Base-by-base conservation (phyloP, 2,888 invertebrate genomes). In the Hylaea fasciaria region DNA sequence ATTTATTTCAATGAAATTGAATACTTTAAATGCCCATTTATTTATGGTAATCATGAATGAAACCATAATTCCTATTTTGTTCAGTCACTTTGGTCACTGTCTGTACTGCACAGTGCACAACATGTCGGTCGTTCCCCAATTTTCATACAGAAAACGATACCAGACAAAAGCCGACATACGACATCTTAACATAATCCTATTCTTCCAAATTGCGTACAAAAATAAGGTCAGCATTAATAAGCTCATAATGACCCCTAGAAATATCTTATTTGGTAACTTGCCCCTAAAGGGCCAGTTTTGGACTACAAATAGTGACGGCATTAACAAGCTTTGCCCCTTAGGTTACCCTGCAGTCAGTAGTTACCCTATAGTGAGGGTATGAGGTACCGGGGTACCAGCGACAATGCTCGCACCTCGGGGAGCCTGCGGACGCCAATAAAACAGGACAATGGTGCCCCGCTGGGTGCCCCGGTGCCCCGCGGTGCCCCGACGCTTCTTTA, bases 361-460 rank as follows among this genome's bases (percentile, higher is more conserved):
- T 32, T 43, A 43, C 32, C 46, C 46, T 46, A 46, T 8, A 40
- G 13, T 40, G 4, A 39, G 39, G 39, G 39, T 28, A 2, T n/a
- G 7, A 40, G 43, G 43, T 29, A 13, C 44, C 53, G 28, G 10
- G 28, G 49, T 22, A 28, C 28, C 39, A 32, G 46, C 48, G 51
- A 62, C 65, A 64, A 66, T 57, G 62, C 64, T 40, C 45, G 35
- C 60, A 66, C 71, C 64, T 68, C 72, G 56, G 68, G 69, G 67
- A 61, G 64, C 54, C 64, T 57, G 56, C 28, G 68, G 68, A 65
- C 56, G 63, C 69, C 72, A 72, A 72, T 71, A 69, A 71, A 72
- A 72, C 69, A 71, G 65, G 62, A 69, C 71, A 71, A 69, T 68
- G 52, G 57, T 52, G 57, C 66, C 68, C 68, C 58, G 68, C 62